Percentiles rank a stretch among this genome's conserved stretches.
These are phyloP conservation scores for Aplodontia rufa DNA, from an alignment of 2,113 vertebrate genomes.

Conservation along the genomic window DNA sequence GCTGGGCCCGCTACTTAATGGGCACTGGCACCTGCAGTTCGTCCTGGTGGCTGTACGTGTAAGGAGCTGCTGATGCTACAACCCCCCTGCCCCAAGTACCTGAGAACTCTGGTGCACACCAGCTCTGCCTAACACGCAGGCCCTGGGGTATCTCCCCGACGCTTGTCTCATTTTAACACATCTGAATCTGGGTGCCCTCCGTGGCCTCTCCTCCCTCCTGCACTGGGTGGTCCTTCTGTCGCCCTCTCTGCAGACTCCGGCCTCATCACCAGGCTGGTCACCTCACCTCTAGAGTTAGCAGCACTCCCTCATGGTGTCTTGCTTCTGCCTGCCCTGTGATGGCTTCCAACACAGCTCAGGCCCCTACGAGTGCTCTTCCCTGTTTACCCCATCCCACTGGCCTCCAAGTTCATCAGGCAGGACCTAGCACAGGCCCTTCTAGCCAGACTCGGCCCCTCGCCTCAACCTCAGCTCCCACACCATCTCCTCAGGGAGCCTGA, in stretches of 20 bases:
- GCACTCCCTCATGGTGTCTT: too few species aligned
- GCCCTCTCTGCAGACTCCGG: neutral
- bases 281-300: rapidly evolving
- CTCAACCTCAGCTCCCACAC: neutral
- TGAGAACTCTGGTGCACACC: neutral
- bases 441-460: neutral
- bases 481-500: neutral
- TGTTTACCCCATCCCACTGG: neutral
- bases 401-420: neutral
- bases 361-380: neutral
- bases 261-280: too few species aligned
- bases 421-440: neutral
- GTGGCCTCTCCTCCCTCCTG: too few species aligned
- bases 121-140: too few species aligned
- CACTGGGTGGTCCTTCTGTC: too few species aligned
- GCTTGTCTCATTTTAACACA: rapidly evolving
- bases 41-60: rapidly evolving
- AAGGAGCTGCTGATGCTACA: rapidly evolving
- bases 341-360: neutral
- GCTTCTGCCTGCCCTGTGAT: neutral
- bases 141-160: neutral
- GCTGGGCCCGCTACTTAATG: neutral
- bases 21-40: neutral
- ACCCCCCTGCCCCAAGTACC: neutral
- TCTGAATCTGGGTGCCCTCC: too few species aligned